A percentile compares a stretch with the other conserved stretches of the same genome.
phyloP scores from a whole-genome alignment of 2,888 invertebrate genomes.

The Anticlea derivata region DNA sequence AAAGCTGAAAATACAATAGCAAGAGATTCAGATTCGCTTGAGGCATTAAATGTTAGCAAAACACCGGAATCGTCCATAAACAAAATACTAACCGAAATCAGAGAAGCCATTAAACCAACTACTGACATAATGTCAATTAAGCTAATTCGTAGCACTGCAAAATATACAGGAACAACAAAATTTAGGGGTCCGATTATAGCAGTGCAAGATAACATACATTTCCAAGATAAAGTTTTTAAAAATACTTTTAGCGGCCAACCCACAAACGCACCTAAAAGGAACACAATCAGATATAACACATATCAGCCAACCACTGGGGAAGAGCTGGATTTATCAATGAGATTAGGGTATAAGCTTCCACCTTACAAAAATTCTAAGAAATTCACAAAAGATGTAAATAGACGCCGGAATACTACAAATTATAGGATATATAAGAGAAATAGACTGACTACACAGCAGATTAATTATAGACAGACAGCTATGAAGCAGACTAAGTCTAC shows the following conservation, averaged over 20 bases:
- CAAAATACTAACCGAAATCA: background rate
- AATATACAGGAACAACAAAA: background rate
- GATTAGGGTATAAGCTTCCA: slow-evolving; percentile 4
- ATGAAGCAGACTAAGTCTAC: background rate
- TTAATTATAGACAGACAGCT: background rate
- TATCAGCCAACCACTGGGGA: slow-evolving; percentile 53
- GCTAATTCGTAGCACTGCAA: background rate
- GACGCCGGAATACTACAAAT: background rate
- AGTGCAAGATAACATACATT: background rate
- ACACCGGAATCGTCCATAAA: background rate
- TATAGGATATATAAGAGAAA: background rate
- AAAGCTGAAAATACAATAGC: background rate
- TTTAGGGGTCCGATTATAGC: background rate
- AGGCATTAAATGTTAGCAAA: background rate
- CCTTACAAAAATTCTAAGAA: slow-evolving; percentile 1
- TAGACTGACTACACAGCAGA: background rate
- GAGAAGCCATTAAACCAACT: background rate
- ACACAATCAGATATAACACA: slow-evolving; percentile 55
- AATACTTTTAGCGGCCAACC: background rate
- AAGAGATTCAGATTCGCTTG: background rate
- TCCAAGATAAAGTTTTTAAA: background rate
- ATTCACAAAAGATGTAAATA: background rate
- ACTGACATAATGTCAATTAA: background rate
- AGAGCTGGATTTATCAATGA: slow-evolving; percentile 39
- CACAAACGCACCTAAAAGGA: slow-evolving; percentile 8